Percentiles rank a stretch among this genome's conserved stretches.
Conservation (phyloP, 35 echinoderm and acorn worm genomes). For the Heliocidaris erythrogramma region DNA sequence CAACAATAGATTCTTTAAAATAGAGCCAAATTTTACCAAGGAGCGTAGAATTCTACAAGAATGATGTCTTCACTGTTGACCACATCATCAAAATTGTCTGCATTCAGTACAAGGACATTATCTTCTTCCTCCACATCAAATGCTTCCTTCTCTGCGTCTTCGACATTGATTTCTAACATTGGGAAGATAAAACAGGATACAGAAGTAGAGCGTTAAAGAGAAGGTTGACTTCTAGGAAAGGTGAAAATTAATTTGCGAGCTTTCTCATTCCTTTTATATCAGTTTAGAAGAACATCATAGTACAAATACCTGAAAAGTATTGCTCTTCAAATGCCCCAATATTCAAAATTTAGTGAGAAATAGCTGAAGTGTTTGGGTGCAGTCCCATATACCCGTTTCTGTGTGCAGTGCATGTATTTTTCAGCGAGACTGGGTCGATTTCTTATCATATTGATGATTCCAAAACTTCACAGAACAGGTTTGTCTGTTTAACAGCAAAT, state of each 20-base stretch:
- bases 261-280: too few relatives aligned
- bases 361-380: not conserved
- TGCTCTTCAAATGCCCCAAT: not conserved
- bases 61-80: constrained; percentile 74
- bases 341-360: not conserved
- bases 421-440: too few relatives aligned
- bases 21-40: constrained; percentile 66
- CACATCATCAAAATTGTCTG: constrained; percentile 83
- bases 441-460: too few relatives aligned
- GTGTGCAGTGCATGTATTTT: too few relatives aligned
- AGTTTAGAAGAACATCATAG: too few relatives aligned
- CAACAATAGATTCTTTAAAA: not conserved
- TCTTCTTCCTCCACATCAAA: constrained; percentile 66
- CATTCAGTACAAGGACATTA: constrained; percentile 81
- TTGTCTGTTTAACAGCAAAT: too few relatives aligned
- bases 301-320: not conserved
- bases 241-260: too few relatives aligned
- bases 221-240: not conserved
- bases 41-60: constrained; percentile 97
- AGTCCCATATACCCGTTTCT: too few relatives aligned
- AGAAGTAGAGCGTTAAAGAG: not conserved
- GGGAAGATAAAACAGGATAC: not conserved
- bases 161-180: not conserved
- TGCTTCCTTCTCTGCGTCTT: not conserved
- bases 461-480: too few relatives aligned